phyloP scores from a whole-genome alignment of 2,888 invertebrate species.

The Melikaiella ostensackeni region DNA sequence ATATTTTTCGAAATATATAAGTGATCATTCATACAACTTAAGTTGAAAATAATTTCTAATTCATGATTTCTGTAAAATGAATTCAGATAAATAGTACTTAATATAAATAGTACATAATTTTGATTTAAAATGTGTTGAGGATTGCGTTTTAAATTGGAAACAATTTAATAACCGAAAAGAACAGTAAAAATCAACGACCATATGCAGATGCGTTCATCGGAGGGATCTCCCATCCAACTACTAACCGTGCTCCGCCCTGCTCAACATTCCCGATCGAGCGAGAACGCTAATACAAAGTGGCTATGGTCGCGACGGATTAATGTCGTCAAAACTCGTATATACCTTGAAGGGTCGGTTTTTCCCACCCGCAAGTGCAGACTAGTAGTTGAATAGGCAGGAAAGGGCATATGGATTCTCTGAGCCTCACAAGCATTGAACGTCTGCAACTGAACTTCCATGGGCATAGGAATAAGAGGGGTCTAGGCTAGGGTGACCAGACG shows the following conservation, averaged over 20 bases:
- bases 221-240: constrained; percentile 19
- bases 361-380: not conserved
- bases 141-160: too few species aligned
- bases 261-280: constrained; percentile 8
- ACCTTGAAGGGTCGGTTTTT: not conserved
- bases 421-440: not conserved
- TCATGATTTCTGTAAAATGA: too few species aligned
- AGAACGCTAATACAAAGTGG: constrained; percentile 2
- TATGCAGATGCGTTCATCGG: constrained; percentile 28
- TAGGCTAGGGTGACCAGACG: too few species aligned
- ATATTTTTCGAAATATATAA: too few species aligned
- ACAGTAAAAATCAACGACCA: constrained; percentile 34
- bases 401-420: too few species aligned
- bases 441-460: not conserved
- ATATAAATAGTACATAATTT: too few species aligned
- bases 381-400: too few species aligned
- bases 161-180: not conserved
- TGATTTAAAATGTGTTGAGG: too few species aligned
- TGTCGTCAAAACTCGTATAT: not conserved
- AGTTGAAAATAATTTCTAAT: too few species aligned
- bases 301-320: not conserved
- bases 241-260: constrained; percentile 29
- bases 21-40: too few species aligned
- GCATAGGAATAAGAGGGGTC: too few species aligned
- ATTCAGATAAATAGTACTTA: too few species aligned